These are phyloP conservation scores for Scytalopus superciliaris DNA, from an alignment of 2,113 vertebrate species.

Conservation along the genomic window DNA sequence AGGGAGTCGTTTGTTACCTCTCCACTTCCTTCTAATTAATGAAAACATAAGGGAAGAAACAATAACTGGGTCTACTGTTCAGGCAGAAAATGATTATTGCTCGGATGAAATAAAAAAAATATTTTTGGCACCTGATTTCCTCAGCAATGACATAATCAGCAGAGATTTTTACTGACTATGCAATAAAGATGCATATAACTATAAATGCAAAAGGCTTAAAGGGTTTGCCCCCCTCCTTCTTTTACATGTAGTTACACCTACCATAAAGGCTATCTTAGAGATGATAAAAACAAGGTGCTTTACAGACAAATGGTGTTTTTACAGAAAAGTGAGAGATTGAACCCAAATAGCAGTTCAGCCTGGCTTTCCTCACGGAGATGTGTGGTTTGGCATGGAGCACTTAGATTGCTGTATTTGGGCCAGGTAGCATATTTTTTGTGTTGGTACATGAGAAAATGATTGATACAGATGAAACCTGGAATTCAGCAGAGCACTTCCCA, in stretches of 20 bases:
- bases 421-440: not conserved
- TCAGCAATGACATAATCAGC: slow-evolving; percentile 71
- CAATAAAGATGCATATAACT: slow-evolving; percentile 49
- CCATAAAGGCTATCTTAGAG: not conserved
- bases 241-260: not conserved
- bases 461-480: not conserved
- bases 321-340: not conserved
- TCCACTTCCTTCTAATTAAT: slow-evolving; percentile 61
- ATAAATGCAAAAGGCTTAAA: slow-evolving; percentile 43
- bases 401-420: slow-evolving; percentile 6
- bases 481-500: not conserved
- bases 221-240: not conserved
- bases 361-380: not conserved
- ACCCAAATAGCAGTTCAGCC: not conserved
- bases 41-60: slow-evolving; percentile 65
- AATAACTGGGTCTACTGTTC: slow-evolving; percentile 41
- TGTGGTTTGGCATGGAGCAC: not conserved
- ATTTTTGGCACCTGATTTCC: slow-evolving; percentile 54
- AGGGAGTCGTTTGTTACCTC: slow-evolving; percentile 55
- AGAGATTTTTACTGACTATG: slow-evolving; percentile 67
- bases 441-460: slow-evolving; percentile 1
- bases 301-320: not conserved
- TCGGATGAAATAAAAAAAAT: slow-evolving; percentile 30
- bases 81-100: slow-evolving; percentile 57
- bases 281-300: not conserved